Percentiles rank a stretch among this genome's conserved stretches.
Conservation (phyloP, 37 sponge, comb jelly and placozoan genomes). For the Lycopodina hypogea region DNA sequence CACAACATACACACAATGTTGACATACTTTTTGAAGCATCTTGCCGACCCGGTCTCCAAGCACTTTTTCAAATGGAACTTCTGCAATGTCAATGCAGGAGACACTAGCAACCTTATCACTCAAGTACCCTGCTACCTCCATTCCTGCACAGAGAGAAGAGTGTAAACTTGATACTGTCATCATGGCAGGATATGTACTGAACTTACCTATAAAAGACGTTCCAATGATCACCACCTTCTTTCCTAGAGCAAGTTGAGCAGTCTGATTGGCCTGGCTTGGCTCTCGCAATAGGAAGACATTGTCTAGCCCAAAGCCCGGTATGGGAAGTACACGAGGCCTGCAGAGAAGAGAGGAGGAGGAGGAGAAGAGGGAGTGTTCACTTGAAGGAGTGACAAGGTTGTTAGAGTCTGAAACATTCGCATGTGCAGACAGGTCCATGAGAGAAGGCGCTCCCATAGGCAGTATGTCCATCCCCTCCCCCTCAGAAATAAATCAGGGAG, state of each 20-base stretch:
- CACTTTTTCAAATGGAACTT: conserved; percentile 72
- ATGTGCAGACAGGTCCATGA: neutral
- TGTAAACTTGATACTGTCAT: neutral
- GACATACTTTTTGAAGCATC: conserved; percentile 64
- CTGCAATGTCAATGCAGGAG: conserved; percentile 66
- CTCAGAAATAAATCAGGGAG: neutral
- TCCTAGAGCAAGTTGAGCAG: conserved; percentile 43
- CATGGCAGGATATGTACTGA: neutral
- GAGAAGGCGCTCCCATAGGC: neutral
- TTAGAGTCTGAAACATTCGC: conserved; percentile 11
- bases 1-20: neutral
- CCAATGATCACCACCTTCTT: conserved; percentile 90
- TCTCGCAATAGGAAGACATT: conserved; percentile 73
- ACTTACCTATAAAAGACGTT: conserved; percentile 88
- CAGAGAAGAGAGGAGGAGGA: neutral
- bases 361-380: neutral
- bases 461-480: no score
- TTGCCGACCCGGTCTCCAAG: conserved; percentile 68
- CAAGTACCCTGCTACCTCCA: conserved; percentile 84
- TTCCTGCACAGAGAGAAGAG: conserved; percentile 38
- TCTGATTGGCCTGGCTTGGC: conserved; percentile 70
- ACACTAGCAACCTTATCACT: conserved; percentile 69
- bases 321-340: conserved; percentile 65
- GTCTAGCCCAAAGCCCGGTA: conserved; percentile 68
- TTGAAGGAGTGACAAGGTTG: neutral